phyloP scores from a whole-genome alignment of 2,113 vertebrate species.

The Coptodon bakossiorum region DNA sequence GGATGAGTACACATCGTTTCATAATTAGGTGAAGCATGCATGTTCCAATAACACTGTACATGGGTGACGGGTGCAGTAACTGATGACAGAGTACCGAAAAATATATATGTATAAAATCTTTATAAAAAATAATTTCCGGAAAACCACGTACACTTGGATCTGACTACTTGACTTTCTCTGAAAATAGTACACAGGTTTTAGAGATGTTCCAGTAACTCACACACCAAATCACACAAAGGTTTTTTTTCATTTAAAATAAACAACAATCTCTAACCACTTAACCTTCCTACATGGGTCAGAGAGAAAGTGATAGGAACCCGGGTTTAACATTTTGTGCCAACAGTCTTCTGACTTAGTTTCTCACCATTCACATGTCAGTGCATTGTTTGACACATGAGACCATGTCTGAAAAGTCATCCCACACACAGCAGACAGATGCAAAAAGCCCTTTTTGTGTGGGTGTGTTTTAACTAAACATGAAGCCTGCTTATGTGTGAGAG shows the following conservation, averaged over 20 bases:
- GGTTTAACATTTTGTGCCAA: neutral
- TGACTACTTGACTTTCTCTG: neutral
- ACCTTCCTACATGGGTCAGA: neutral
- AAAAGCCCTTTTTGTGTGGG: conserved; percentile 11
- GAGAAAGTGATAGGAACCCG: neutral
- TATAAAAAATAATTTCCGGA: neutral
- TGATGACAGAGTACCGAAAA: neutral
- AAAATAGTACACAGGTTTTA: neutral
- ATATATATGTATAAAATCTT: neutral
- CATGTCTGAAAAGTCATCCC: conserved; percentile 26
- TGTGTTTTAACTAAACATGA: conserved; percentile 6
- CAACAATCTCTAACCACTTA: neutral
- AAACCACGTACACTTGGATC: neutral
- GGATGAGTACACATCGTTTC: conserved; percentile 31
- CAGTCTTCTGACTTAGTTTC: neutral
- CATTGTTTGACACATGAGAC: conserved; percentile 9
- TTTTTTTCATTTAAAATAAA: neutral
- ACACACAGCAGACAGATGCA: conserved; percentile 22
- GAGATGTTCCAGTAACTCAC: neutral
- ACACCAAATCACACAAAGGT: neutral
- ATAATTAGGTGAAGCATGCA: neutral
- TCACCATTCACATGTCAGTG: neutral
- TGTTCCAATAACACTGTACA: neutral
- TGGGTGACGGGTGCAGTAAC: neutral
- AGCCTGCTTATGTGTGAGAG: neutral